phyloP scores from a whole-genome alignment of 2,888 invertebrate genomes.

The Steinernema carpocapsae region DNA sequence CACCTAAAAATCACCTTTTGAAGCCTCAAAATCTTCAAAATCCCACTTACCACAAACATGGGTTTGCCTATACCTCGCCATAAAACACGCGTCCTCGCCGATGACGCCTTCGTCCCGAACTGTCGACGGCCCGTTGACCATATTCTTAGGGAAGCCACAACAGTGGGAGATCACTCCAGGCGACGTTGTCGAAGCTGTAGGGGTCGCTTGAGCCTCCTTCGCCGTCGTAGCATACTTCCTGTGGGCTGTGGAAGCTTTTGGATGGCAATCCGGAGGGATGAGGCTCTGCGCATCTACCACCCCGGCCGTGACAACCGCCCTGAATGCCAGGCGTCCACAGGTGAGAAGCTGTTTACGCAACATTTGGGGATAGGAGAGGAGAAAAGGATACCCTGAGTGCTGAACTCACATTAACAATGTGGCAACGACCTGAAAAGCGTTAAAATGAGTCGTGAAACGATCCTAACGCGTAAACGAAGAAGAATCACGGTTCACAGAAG shows the following conservation, averaged over 20 bases:
- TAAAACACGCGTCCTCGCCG: conserved; percentile 97
- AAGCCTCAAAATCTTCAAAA: conserved; percentile 18
- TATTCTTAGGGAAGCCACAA: conserved; percentile 66
- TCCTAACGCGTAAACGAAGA: too few relatives aligned
- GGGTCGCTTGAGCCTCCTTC: neutral
- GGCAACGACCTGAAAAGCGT: conserved; percentile 15
- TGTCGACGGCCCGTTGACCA: conserved; percentile 58
- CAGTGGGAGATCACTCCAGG: conserved; percentile 59
- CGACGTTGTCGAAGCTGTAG: conserved; percentile 25
- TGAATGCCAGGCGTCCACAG: conserved; percentile 30
- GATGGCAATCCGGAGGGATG: conserved; percentile 22
- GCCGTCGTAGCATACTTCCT: conserved; percentile 24
- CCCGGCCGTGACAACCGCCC: conserved; percentile 24
- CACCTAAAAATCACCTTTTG: conserved; percentile 76
- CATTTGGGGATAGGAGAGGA: neutral
- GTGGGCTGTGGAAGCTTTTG: conserved; percentile 4
- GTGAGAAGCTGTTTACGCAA: conserved; percentile 26
- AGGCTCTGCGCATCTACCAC: neutral
- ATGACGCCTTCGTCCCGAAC: conserved; percentile 78
- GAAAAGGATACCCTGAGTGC: neutral
- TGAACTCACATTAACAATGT: conserved; percentile 32
- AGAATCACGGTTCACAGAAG: neutral
- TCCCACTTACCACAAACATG: conserved; percentile 86
- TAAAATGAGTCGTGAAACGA: neutral
- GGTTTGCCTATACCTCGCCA: conserved; percentile 78